phyloP scores from a whole-genome alignment of 2,888 invertebrate genomes.

The Sminthurinus aureus region DNA sequence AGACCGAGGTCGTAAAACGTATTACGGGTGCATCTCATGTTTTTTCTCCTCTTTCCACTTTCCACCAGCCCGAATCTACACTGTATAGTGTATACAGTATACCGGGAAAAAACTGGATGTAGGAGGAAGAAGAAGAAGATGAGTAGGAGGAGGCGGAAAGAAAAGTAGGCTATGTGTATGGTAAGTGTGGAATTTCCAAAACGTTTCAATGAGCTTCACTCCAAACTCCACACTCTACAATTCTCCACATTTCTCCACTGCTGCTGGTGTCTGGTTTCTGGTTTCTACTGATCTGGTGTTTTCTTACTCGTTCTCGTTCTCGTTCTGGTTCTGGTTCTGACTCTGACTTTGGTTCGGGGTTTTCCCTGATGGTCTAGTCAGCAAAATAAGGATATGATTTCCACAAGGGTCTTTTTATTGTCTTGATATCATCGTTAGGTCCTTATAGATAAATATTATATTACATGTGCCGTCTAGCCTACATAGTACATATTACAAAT shows the following conservation, averaged over 20 bases:
- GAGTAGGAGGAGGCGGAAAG: background rate
- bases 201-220: slow-evolving; percentile 10
- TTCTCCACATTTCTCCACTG: too few relatives aligned
- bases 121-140: background rate
- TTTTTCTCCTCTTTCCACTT: background rate
- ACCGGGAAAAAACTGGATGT: background rate
- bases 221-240: background rate
- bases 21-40: background rate
- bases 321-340: too few relatives aligned
- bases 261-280: too few relatives aligned
- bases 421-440: slow-evolving; percentile 24
- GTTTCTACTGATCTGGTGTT: too few relatives aligned
- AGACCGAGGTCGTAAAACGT: background rate
- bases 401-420: slow-evolving; percentile 27
- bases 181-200: background rate
- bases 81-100: too few relatives aligned
- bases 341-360: too few relatives aligned
- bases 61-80: background rate
- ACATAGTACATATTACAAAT: too few relatives aligned
- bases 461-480: background rate
- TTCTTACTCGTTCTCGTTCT: too few relatives aligned
- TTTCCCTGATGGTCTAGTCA: slow-evolving; percentile 12
- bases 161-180: background rate
- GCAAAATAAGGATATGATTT: slow-evolving; percentile 33
- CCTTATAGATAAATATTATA: slow-evolving; percentile 3